Evolutionary conservation across 2,113 vertebrate species (phyloP).

Genomic region (Xiphophorus hellerii): DNA sequence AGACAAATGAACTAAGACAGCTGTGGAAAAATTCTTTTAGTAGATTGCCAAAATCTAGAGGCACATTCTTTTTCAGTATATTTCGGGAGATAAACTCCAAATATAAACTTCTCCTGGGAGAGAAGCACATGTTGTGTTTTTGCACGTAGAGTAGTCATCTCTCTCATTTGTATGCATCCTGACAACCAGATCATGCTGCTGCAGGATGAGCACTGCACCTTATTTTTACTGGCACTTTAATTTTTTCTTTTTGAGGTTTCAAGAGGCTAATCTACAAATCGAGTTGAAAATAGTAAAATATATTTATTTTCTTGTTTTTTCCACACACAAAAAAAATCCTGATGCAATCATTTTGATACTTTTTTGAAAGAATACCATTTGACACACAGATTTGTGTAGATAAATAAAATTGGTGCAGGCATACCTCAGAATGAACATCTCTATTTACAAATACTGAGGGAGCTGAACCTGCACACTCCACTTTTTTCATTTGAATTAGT

Average conservation of each 20-base stretch:
- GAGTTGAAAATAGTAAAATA: not conserved
- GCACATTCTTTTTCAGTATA: conserved; percentile 48
- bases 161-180: conserved; percentile 19
- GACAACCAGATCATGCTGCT: conserved; percentile 16
- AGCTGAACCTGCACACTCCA: no score
- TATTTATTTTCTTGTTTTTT: conserved; percentile 1
- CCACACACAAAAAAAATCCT: not conserved
- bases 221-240: not conserved
- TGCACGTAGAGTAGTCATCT: conserved; percentile 35
- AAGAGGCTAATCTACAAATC: conserved; percentile 13
- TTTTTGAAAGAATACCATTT: not conserved
- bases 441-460: no score
- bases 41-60: conserved; percentile 41
- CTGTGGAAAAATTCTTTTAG: conserved; percentile 51
- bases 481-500: no score
- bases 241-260: conserved; percentile 14
- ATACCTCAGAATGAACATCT: no score
- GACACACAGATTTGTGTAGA: no score
- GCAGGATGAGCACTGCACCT: conserved; percentile 6
- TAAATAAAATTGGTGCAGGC: no score
- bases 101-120: conserved; percentile 47
- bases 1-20: conserved; percentile 56
- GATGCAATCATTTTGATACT: not conserved
- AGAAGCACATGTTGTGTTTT: conserved; percentile 25
- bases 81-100: conserved; percentile 48